Percentiles rank a stretch among this genome's conserved stretches.
Evolutionary conservation across 2,888 invertebrate genomes (phyloP).

Genomic region (Ormyrus nitidulus): DNA sequence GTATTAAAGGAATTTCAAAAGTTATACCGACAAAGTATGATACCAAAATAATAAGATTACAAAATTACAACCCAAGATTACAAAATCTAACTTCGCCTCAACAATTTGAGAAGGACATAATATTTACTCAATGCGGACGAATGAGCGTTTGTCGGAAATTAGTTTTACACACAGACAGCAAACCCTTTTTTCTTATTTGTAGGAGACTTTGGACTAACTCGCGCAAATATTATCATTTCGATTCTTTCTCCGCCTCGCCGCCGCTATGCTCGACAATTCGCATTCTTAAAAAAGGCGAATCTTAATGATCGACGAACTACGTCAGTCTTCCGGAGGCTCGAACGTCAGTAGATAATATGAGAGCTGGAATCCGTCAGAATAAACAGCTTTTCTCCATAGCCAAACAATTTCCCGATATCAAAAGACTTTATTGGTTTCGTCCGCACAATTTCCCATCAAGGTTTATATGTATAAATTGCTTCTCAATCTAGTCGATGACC

Average conservation of each 20-base stretch:
- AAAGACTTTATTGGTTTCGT: background rate
- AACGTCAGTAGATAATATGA: constrained; percentile 27
- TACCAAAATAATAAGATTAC: no score
- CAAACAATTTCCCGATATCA: background rate
- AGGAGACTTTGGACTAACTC: constrained; percentile 15
- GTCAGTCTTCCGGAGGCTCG: constrained; percentile 25
- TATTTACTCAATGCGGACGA: constrained; percentile 1
- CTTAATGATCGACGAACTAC: constrained; percentile 13
- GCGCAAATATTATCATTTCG: constrained; percentile 32
- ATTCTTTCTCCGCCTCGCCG: background rate
- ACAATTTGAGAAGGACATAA: background rate
- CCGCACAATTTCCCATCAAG: constrained; percentile 10
- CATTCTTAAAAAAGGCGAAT: background rate
- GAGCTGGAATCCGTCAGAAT: constrained; percentile 2
- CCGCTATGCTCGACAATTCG: constrained; percentile 1
- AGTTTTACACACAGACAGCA: no score
- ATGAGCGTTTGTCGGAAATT: background rate
- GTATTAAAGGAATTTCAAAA: no score
- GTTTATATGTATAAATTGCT: no score
- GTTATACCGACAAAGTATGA: no score
- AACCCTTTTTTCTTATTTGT: constrained; percentile 13
- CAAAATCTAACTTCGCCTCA: background rate
- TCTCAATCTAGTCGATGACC: no score
- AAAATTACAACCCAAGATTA: no score
- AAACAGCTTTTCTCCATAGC: background rate